Base-by-base conservation (phyloP, 1,140 invertebrate species). In the Pachypsylla venusta region DNA sequence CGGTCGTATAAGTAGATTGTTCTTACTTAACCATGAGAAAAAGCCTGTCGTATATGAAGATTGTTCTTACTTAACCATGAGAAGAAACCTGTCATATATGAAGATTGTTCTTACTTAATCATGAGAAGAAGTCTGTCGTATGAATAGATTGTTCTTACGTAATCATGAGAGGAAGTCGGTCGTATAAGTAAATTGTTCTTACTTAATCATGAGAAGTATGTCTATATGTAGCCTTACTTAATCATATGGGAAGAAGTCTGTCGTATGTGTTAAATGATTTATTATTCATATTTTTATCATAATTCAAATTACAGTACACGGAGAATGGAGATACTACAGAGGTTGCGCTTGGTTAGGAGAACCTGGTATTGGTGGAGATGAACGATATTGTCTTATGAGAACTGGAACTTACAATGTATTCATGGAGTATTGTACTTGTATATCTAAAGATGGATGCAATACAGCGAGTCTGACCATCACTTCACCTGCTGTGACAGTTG, bases 391-490 rank as follows among this genome's bases (percentile, higher is more conserved):
- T 65, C 73, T 92, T 13, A 89, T 93, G 82, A 77, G 89, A 65
- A 88, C 88, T 10, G 90, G 90, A 40, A 92, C 88, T 1, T 91
- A 90, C 69, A 92, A 94, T 70, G 90, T 94, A 63, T 93, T 93
- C 69, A 83, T 90, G 74, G 91, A 94, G 73, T 90, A 89, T 66
- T 95, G 92, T 70, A 91, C 89, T 1, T 95, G 90, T 67, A 89
- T 87, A 64, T 89, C 83, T 66, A 93, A 93, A 74, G 89, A 93
- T 73, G 89, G 89, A 3, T 94, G 91, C 67, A 94, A 93, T 71
- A 65, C 73, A 25, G 79, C 80, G 25, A 48, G 42, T 48, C n/a
- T 48, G 22, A n/a, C 42, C 4, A 48, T 19, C 42, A 10, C n/a
- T 7, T 10, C 42, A 19, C 42, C 42, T 48, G n/a, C 22, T 19